A percentile compares a stretch with the other conserved stretches of the same genome.
These are phyloP conservation scores for Vannuccia rotundouncinata DNA, from an alignment of 2,888 invertebrate genomes.

Conservation along the genomic window DNA sequence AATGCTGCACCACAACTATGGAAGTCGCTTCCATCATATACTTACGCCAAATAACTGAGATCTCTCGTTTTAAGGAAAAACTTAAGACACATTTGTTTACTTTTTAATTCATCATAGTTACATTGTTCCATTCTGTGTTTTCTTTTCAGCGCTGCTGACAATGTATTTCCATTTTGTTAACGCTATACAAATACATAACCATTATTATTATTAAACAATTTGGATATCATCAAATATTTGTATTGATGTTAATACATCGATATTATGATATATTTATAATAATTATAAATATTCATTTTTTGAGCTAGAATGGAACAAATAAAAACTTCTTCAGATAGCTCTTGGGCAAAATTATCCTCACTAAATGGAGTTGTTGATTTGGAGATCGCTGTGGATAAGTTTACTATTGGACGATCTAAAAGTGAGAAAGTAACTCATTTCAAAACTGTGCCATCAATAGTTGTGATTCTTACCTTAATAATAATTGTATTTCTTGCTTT, in stretches of 20 bases:
- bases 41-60: conserved; percentile 26
- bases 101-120: conserved; percentile 23
- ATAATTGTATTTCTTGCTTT: not conserved
- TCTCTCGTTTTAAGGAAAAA: conserved; percentile 26
- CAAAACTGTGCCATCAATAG: too few species aligned
- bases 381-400: not conserved
- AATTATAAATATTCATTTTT: too few species aligned
- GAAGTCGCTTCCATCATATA: conserved; percentile 14
- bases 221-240: not conserved
- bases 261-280: too few species aligned
- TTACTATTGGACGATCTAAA: not conserved
- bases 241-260: not conserved
- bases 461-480: too few species aligned
- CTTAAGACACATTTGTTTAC: conserved; percentile 22
- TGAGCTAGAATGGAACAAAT: not conserved
- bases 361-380: not conserved
- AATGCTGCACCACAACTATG: conserved; percentile 20
- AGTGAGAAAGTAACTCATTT: not conserved
- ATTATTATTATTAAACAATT: conserved; percentile 7
- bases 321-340: not conserved
- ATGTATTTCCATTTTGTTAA: conserved; percentile 21
- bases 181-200: conserved; percentile 23
- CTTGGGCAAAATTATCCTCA: not conserved
- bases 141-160: conserved; percentile 26
- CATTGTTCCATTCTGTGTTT: conserved; percentile 26